Conservation (phyloP, 2,113 vertebrate genomes). For the Sceloporus tristichus region DNA sequence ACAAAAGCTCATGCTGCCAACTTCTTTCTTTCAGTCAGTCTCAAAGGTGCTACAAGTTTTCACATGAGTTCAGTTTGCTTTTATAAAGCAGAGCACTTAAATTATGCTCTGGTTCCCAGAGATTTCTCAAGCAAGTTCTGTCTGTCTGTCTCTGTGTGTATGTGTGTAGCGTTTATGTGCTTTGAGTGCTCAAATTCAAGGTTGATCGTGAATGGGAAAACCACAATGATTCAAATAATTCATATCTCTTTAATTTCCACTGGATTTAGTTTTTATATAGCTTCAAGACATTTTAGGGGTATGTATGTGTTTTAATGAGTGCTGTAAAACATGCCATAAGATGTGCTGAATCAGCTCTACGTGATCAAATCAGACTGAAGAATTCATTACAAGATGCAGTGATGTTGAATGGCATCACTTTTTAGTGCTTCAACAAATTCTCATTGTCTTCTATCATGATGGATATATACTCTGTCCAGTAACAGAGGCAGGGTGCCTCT, state of each 20-base stretch:
- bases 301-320: slow-evolving; percentile 20
- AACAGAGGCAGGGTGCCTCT: no score
- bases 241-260: slow-evolving; percentile 60
- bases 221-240: not conserved
- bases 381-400: no score
- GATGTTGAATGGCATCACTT: no score
- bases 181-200: not conserved
- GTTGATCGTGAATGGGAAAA: not conserved
- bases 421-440: not conserved
- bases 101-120: no score
- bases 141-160: not conserved
- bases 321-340: slow-evolving; percentile 34
- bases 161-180: no score
- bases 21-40: no score
- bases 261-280: slow-evolving; percentile 12
- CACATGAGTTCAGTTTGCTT: not conserved
- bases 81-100: not conserved
- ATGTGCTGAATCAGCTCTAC: not conserved
- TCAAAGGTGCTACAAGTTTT: no score
- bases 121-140: not conserved
- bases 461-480: not conserved
- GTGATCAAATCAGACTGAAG: no score
- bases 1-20: no score
- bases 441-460: not conserved
- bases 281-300: slow-evolving; percentile 26